These are phyloP conservation scores for Myanophis thanlyinensis DNA, from an alignment of 2,113 vertebrate genomes.

Conservation along the genomic window DNA sequence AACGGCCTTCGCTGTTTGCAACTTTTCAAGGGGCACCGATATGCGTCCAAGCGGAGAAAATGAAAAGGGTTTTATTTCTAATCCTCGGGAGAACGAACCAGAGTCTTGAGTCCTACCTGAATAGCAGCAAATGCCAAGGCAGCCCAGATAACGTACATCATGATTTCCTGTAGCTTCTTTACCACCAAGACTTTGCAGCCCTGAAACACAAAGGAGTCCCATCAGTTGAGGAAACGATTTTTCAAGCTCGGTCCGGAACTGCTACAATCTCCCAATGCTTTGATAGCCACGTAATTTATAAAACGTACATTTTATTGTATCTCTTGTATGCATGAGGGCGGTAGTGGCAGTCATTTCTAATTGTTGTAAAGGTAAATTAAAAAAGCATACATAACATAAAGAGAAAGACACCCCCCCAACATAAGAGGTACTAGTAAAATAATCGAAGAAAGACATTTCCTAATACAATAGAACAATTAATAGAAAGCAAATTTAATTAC, in stretches of 20 bases:
- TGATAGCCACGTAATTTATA: background rate
- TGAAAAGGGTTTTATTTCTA: background rate
- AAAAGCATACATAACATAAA: background rate
- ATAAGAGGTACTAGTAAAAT: background rate
- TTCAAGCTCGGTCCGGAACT: background rate
- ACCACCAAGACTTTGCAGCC: conserved; percentile 95
- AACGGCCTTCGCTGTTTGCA: background rate
- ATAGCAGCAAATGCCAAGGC: conserved; percentile 92
- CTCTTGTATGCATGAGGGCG: background rate
- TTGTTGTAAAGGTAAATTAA: background rate
- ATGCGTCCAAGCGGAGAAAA: background rate
- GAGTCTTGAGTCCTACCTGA: conserved; percentile 78
- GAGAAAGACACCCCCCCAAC: background rate
- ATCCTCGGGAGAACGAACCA: background rate
- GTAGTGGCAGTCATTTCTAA: background rate
- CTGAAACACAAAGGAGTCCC: conserved; percentile 64
- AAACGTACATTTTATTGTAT: background rate
- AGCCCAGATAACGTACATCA: conserved; percentile 99
- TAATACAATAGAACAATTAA: background rate
- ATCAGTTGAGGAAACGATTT: background rate
- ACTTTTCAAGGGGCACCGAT: background rate
- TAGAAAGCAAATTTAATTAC: background rate
- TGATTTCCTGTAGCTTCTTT: conserved; percentile 96
- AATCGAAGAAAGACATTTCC: background rate
- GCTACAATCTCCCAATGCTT: background rate